Base-by-base conservation (phyloP, 2,113 vertebrate genomes). In the Malurus melanocephalus region DNA sequence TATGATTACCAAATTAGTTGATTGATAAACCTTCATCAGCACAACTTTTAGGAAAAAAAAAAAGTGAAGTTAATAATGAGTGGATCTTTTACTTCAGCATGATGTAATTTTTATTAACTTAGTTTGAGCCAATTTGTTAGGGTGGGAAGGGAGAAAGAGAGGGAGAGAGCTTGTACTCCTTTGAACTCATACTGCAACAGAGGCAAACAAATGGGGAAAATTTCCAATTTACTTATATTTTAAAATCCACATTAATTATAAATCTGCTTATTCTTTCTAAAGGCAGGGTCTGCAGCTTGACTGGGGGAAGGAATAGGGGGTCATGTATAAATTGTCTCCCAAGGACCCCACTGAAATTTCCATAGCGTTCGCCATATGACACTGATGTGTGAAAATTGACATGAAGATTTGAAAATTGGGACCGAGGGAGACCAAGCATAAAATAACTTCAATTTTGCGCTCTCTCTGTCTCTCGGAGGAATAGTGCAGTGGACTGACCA, bases 321-420 rank as follows among this genome's bases (percentile, higher is more conserved):
- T 95, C 94, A 53, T 91, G 93, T 97, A 96, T 97, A 97, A 97
- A 98, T 97, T 96, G 97, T 93, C 96, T 98, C 96, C 96, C 96
- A 97, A 98, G 96, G 96, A 98, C 95, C 96, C 94, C 90, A 93
- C 96, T 96, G 96, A 97, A 98, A 98, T 98, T 98, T 98, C 98
- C 98, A 98, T 97, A 98, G 95, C 97, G 80, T 97, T 96, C 97
- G 92, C 98, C 97, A 96, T 97, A 98, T 98, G 98, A 99, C 98
- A 99, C 98, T 98, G 97, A 98, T 98, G 98, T 99, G 98, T 98
- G 98, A 98, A 99, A 99, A 99, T 98, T 99, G 99, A 99, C 98
- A 98, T 97, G 97, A 98, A 98, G 98, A 98, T 99, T 99, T 99
- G 98, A 98, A 99, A 99, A 99, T 99, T 99, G 99, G 98, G 99